These are phyloP conservation scores for Temnopleurus reevesii DNA, from an alignment of 53 echinoderm and acorn worm genomes.

Conservation along the genomic window DNA sequence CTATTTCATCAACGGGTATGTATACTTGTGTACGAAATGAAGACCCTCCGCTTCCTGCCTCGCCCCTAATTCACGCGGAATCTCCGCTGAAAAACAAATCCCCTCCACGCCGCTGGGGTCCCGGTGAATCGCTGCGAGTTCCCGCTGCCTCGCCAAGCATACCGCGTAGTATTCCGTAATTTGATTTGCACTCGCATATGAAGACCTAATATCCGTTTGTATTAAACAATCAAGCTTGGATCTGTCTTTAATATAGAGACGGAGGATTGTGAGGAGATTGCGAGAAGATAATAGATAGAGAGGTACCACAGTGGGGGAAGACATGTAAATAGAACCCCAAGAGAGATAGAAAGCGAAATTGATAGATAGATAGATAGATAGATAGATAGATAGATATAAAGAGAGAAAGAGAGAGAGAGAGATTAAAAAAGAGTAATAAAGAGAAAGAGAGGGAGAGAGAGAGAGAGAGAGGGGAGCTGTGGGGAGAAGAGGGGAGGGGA, in stretches of 20 bases:
- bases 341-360: neutral
- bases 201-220: conserved; percentile 51
- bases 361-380: neutral
- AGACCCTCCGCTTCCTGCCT: conserved; percentile 15
- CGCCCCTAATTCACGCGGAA: conserved; percentile 53
- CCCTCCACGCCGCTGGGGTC: conserved; percentile 42
- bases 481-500: too few relatives aligned
- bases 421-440: too few relatives aligned
- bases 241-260: conserved; percentile 19
- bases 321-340: neutral
- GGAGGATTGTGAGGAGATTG: neutral
- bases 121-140: conserved; percentile 35
- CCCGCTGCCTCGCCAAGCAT: conserved; percentile 15
- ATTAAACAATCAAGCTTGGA: conserved; percentile 48
- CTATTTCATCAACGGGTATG: neutral
- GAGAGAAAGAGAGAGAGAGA: too few relatives aligned
- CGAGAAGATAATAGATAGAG: neutral
- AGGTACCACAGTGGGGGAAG: neutral
- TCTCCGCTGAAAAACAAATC: conserved; percentile 59
- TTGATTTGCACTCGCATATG: conserved; percentile 37
- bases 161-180: conserved; percentile 29
- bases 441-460: too few relatives aligned
- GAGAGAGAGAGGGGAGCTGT: too few relatives aligned
- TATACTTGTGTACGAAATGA: neutral
- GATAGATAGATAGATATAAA: neutral